Evolutionary conservation across 2,113 vertebrate species (phyloP), one percentile per base, ranked within the genome.

Genomic region (Tragelaphus buxtoni): DNA sequence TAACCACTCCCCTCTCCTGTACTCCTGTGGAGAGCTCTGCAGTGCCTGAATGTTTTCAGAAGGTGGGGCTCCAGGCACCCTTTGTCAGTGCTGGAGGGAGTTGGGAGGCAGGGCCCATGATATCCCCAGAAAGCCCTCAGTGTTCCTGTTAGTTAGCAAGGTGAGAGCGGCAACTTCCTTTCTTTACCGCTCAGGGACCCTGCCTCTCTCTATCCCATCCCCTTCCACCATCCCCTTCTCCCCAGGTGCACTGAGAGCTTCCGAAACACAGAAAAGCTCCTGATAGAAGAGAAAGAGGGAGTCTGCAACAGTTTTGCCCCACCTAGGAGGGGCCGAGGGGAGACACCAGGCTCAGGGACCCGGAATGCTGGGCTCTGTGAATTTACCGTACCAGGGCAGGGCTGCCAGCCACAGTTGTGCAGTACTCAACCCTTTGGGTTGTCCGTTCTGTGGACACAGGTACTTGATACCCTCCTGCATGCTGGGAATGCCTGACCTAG

Each of bases 11-110:
- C 45, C 9, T 18, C 0, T 14, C 22, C 42, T 10, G 18, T 76
- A 56, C 72, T 47, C 72, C 18, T 13, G 76, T 49, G 55, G 20
- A 63, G 17, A 5, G 42, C 84, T 69, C 58, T 32, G 13, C 17
- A 30, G 28, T n/a, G 72, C 61, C 80, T 91, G 63, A 47, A 56
- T 74, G n/a, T 88, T 83, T 86, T 49, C 55, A 93, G 90, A 76
- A 84, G 63, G 8, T 35, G 53, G 22, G 58, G 58, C 32, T 45
- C 76, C n/a, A 42, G 53, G 82, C 22, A 26, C 39, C 28, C 12
- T 72, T 39, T 17, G 53, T 22, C 53, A 65, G 79, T 58, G 32
- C 61, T 28, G 45, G n/a, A 32, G 10, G 51, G 13, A 47, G 51
- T 0, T 3, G 11, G 7, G 5, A 20, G 26, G 16, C 1, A 4